A percentile compares a stretch with the other conserved stretches of the same genome.
Evolutionary conservation across 2,888 invertebrate genomes (phyloP).

Genomic region (Neoaliturus tenellus): DNA sequence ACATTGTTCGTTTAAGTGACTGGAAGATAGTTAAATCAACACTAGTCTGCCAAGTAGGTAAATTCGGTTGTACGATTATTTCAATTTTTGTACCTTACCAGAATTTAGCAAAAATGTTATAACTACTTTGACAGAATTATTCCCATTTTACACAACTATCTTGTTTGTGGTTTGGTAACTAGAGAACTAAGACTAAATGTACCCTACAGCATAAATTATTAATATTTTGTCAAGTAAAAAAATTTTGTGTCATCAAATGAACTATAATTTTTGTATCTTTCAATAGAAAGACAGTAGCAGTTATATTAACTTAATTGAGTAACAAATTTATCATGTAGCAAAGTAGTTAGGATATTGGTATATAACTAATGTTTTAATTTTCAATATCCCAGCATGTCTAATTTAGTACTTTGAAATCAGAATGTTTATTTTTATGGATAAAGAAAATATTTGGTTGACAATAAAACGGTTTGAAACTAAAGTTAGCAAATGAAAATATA

Average conservation of each 20-base stretch:
- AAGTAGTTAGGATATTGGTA: too few species aligned
- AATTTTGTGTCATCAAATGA: background rate
- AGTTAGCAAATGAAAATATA: too few species aligned
- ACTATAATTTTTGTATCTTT: too few species aligned
- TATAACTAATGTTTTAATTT: too few species aligned
- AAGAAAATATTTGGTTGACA: too few species aligned
- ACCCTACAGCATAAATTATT: background rate
- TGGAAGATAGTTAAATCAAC: background rate
- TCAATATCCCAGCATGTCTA: too few species aligned
- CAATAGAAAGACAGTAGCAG: too few species aligned
- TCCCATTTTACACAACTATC: background rate
- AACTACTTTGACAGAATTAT: background rate
- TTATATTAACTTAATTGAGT: too few species aligned
- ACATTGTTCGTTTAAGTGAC: background rate
- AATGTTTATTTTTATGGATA: too few species aligned
- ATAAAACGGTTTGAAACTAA: too few species aligned
- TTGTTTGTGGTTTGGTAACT: slow-evolving; percentile 24
- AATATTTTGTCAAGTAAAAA: background rate
- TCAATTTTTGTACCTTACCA: background rate
- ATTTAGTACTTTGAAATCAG: too few species aligned
- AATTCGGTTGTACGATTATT: background rate
- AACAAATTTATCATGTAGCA: too few species aligned
- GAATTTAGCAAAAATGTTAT: background rate
- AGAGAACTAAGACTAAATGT: background rate
- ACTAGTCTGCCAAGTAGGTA: background rate